A percentile compares a stretch with the other conserved stretches of the same genome.
phyloP scores from a whole-genome alignment of 2,113 vertebrate genomes.

The Riparia riparia region DNA sequence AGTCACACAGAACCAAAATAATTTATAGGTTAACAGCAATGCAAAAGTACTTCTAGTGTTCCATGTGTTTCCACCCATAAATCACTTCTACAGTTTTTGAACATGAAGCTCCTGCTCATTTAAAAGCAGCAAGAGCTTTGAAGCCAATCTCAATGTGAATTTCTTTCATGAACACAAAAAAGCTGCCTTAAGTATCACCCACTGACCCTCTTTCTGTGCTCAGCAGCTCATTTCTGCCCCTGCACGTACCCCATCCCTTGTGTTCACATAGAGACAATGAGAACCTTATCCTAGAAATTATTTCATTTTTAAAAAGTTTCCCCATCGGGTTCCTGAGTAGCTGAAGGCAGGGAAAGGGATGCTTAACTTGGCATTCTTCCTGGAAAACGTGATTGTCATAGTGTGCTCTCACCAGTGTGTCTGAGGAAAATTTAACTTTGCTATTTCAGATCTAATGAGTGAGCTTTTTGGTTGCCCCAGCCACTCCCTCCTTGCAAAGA shows the following conservation, averaged over 20 bases:
- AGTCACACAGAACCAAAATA: not conserved
- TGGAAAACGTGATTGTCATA: slow-evolving; percentile 8
- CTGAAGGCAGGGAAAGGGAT: not conserved
- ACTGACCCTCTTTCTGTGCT: not conserved
- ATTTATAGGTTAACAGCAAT: not conserved
- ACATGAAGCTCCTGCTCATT: not conserved
- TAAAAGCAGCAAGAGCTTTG: not conserved
- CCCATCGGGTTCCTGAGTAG: not conserved
- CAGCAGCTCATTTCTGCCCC: not conserved
- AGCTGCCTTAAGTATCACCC: not conserved
- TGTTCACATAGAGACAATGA: not conserved
- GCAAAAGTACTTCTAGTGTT: not conserved
- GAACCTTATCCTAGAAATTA: not conserved
- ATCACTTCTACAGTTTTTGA: not conserved
- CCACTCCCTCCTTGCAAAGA: not conserved
- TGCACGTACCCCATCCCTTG: not conserved
- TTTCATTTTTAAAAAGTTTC: not conserved
- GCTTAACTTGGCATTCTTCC: not conserved
- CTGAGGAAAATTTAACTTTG: not conserved
- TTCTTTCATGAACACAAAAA: not conserved
- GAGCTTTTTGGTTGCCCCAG: not conserved
- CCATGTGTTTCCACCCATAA: not conserved
- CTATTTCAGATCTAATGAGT: not conserved
- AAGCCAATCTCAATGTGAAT: not conserved
- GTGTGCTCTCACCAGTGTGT: not conserved